Conservation (phyloP, 2,113 vertebrate genomes). For the Pitta sordida region DNA sequence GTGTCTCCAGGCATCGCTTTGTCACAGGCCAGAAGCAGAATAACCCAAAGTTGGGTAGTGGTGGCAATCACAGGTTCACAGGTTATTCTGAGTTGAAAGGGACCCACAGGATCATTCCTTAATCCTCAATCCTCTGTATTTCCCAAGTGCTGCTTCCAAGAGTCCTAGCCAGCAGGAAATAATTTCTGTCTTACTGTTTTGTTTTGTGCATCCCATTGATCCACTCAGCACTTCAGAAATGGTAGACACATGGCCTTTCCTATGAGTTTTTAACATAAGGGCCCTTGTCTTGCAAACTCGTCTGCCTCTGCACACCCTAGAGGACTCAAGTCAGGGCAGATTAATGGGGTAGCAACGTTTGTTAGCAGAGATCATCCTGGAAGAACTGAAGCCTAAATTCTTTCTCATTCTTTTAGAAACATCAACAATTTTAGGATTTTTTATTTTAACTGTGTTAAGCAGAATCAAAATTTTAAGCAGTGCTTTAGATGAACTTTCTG, state of each 20-base stretch:
- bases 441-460: background rate
- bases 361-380: conserved; percentile 4
- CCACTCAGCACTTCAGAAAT: background rate
- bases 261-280: conserved; percentile 46
- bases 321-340: conserved; percentile 22
- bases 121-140: background rate
- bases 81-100: too few species aligned
- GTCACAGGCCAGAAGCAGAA: background rate
- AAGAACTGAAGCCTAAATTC: background rate
- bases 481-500: background rate
- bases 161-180: background rate
- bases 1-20: fast-evolving
- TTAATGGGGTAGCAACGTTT: background rate
- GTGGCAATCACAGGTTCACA: too few species aligned
- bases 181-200: background rate
- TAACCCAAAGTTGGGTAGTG: background rate
- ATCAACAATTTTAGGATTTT: background rate
- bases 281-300: conserved; percentile 2
- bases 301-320: background rate
- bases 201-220: conserved; percentile 20
- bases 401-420: background rate
- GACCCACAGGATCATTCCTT: too few species aligned
- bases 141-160: background rate
- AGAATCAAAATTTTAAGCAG: background rate
- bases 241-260: conserved; percentile 39